phyloP scores from a whole-genome alignment of 2,888 invertebrate genomes.

The Euplagia quadripunctaria region DNA sequence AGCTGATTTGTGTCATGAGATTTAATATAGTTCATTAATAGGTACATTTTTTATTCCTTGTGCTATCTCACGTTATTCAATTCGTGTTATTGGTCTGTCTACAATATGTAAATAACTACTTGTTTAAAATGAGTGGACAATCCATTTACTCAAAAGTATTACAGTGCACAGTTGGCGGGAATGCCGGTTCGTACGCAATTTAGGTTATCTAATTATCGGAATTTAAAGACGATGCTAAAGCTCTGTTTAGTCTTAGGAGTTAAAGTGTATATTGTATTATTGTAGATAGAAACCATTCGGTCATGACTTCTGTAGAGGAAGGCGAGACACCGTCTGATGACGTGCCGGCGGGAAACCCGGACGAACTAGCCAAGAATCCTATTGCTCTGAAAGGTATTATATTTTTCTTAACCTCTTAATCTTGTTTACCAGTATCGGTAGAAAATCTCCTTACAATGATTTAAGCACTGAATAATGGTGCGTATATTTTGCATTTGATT shows the following conservation, averaged over 20 bases:
- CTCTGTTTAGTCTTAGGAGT: background rate
- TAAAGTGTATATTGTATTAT: background rate
- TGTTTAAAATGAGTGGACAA: background rate
- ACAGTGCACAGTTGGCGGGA: constrained; percentile 67
- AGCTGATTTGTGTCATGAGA: constrained; percentile 55
- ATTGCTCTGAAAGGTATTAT: constrained; percentile 87
- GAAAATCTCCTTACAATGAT: background rate
- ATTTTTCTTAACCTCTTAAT: too few relatives aligned
- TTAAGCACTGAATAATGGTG: background rate
- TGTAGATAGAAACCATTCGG: constrained; percentile 35
- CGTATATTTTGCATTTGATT: background rate
- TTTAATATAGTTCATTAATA: constrained; percentile 20
- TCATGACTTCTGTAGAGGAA: constrained; percentile 80
- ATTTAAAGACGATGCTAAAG: background rate
- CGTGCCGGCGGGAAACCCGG: constrained; percentile 84
- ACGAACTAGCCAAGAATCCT: constrained; percentile 89
- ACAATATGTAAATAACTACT: background rate
- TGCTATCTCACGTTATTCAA: background rate
- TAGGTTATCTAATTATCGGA: constrained; percentile 46
- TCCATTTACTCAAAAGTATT: background rate
- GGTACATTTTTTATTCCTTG: background rate
- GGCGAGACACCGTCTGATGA: constrained; percentile 73
- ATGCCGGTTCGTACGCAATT: constrained; percentile 43
- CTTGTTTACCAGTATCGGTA: background rate
- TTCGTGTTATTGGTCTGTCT: background rate